A percentile compares a stretch with the other conserved stretches of the same genome.
These are phyloP conservation scores for Epirrhoe alternata DNA, from an alignment of 2,888 invertebrate genomes.

Conservation along the genomic window DNA sequence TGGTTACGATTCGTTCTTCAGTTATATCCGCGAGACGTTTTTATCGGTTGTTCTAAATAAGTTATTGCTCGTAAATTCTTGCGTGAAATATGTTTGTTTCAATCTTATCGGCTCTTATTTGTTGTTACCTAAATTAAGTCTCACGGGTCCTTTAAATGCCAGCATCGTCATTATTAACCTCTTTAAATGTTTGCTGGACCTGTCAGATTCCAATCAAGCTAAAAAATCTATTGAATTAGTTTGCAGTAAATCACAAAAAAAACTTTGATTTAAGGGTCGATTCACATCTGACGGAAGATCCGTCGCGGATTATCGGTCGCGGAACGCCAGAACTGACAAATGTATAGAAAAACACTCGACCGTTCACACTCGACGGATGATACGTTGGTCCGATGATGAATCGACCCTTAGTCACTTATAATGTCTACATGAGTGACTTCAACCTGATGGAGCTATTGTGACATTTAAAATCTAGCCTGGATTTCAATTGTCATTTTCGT, in stretches of 20 bases:
- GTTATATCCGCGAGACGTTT: slow-evolving; percentile 11
- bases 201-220: not conserved
- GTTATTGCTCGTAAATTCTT: slow-evolving; percentile 20
- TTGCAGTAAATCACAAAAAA: not conserved
- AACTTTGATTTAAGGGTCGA: too few relatives aligned
- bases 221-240: not conserved
- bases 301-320: too few relatives aligned
- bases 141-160: not conserved
- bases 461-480: too few relatives aligned
- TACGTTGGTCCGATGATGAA: too few relatives aligned
- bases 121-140: not conserved
- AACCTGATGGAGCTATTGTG: too few relatives aligned
- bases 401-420: too few relatives aligned
- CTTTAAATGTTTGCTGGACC: not conserved
- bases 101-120: not conserved
- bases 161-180: not conserved
- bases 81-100: slow-evolving; percentile 12
- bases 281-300: too few relatives aligned
- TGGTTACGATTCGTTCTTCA: slow-evolving; percentile 13
- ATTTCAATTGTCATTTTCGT: too few relatives aligned
- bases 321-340: too few relatives aligned
- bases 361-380: too few relatives aligned
- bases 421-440: too few relatives aligned
- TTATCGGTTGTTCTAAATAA: slow-evolving; percentile 22
- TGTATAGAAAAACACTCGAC: too few relatives aligned